Base-by-base conservation (phyloP, 2,113 vertebrate genomes). In the Sakesphorus luctuosus region DNA sequence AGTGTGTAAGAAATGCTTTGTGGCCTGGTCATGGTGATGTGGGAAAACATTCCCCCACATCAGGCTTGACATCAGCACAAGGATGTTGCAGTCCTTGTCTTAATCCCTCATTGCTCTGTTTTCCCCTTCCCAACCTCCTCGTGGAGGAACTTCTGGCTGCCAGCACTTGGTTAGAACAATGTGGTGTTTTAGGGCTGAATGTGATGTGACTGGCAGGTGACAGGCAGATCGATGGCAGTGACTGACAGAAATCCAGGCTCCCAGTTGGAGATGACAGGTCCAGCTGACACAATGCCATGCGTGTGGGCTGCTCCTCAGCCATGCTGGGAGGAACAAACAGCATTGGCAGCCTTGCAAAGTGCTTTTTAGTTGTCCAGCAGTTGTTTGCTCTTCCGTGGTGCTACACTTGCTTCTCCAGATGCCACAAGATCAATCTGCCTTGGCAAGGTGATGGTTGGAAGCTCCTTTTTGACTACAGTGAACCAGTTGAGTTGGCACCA, bases 191-290 rank as follows among this genome's bases (percentile, higher is more conserved):
- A 8, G 24, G 78, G 24, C 62, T 75, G 58, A 10, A 1, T 36
- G 65, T 35, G 21, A 10, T 17, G 53, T 58, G 81, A 35, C 56
- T 91, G 84, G 87, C 86, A 91, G 89, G 73, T 33, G 63, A 79
- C 91, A 91, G 83, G 53, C 56, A 14, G 66, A 72, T 86, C 24
- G 23, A 13, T 80, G 90, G 86, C 86, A 69, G 43, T 61, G 93
- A 78, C 89, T 46, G 89, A 80, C 0, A 0, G 68, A 68, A 17
- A 82, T 62, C 43, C 6, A 9, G 43, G 88, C 75, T 94, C 63
- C 82, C 68, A 52, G 19, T 2, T 65, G 63, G 84, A 50, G 77
- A 36, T 76, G 87, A 65, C 46, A 20, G 61, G 75, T 75, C 89
- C 89, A 89, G 62, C 72, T 31, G 18, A 61, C 59, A 59, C 59